Percentiles rank a stretch among this genome's conserved stretches.
phyloP scores from a whole-genome alignment of 2,113 vertebrate species.

The Machaerirhynchus nigripectus region DNA sequence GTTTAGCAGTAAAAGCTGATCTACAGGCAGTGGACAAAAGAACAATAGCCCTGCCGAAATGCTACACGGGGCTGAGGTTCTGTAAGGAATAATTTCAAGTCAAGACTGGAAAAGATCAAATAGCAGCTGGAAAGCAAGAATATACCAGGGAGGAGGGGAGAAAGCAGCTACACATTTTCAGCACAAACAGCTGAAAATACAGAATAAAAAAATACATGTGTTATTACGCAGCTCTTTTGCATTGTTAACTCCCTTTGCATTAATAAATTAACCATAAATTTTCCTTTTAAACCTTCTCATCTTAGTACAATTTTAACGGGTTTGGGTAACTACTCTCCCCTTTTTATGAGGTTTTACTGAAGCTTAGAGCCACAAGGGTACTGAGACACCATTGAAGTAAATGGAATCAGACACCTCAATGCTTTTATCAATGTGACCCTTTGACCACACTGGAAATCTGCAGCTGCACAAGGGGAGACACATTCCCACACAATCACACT shows the following conservation, averaged over 20 bases:
- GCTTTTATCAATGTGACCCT: background rate
- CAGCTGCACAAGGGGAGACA: background rate
- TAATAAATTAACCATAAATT: background rate
- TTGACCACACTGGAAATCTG: background rate
- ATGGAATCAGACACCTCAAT: slow-evolving; percentile 14
- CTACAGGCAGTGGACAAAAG: slow-evolving; percentile 14
- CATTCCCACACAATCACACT: background rate
- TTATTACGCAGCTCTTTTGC: background rate
- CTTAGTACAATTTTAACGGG: background rate
- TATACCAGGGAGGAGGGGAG: background rate
- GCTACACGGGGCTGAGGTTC: slow-evolving; percentile 5
- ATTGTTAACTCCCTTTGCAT: background rate
- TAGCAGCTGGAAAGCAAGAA: slow-evolving; percentile 28
- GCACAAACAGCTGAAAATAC: background rate
- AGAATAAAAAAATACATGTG: background rate
- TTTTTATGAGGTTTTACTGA: background rate
- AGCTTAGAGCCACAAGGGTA: background rate
- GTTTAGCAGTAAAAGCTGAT: slow-evolving; percentile 25
- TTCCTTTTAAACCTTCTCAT: background rate
- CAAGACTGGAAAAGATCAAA: slow-evolving; percentile 41
- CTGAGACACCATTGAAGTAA: background rate
- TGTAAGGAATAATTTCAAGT: slow-evolving; percentile 3
- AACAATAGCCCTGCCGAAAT: slow-evolving; percentile 38
- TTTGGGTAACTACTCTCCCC: background rate
- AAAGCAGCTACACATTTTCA: background rate